These are phyloP conservation scores for Melanostigma gelatinosum DNA, from an alignment of 2,113 vertebrate genomes.

Conservation along the genomic window DNA sequence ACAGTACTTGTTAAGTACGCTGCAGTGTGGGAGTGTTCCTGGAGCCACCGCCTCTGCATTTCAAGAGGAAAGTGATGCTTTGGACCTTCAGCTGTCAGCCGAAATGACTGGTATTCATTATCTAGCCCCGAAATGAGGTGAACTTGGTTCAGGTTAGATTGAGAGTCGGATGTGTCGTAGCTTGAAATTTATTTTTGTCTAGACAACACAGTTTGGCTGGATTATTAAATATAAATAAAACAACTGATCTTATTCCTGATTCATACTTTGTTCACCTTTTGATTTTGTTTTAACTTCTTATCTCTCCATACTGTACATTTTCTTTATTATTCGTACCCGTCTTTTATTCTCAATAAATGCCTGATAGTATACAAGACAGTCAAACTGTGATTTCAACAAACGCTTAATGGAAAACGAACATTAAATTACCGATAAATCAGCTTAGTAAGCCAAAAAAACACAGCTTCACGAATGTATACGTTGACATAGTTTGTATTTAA, in stretches of 20 bases:
- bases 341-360: neutral
- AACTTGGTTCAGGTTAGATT: neutral
- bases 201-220: neutral
- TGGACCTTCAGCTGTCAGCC: neutral
- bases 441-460: conserved; percentile 4
- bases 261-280: neutral
- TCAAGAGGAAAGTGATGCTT: conserved; percentile 2
- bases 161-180: too few relatives aligned
- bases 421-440: neutral
- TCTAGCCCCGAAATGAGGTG: neutral
- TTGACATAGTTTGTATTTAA: conserved; percentile 73
- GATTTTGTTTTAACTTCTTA: neutral
- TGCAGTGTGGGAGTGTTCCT: conserved; percentile 6
- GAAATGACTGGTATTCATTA: conserved; percentile 5
- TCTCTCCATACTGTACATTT: too few relatives aligned
- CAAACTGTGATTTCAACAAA: neutral
- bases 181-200: neutral
- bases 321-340: neutral
- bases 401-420: neutral
- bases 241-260: neutral
- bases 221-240: neutral
- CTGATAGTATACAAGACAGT: neutral
- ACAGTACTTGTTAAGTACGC: neutral
- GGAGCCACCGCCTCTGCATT: neutral
- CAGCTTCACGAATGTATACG: conserved; percentile 19